Conservation (phyloP, 1,140 invertebrate species). For the Megalopta genalis region DNA sequence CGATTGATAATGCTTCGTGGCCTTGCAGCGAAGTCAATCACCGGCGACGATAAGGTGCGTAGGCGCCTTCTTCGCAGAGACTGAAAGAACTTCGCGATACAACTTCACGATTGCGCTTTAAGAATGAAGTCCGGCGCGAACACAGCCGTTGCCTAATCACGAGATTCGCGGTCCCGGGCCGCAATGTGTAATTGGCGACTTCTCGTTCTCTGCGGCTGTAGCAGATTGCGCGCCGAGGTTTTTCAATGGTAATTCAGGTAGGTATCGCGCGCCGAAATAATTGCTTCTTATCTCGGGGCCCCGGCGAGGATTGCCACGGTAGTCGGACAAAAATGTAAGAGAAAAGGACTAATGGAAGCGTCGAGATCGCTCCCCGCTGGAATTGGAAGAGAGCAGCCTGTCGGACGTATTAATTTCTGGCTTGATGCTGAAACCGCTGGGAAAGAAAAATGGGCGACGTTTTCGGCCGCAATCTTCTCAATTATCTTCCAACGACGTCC, state of each 20-base stretch:
- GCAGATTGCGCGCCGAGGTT: conserved; percentile 21
- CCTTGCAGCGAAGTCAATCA: background rate
- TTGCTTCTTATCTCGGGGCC: conserved; percentile 36
- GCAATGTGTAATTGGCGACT: conserved; percentile 33
- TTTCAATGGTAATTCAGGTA: conserved; percentile 34
- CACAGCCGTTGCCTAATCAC: conserved; percentile 21
- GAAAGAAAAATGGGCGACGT: background rate
- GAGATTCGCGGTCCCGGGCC: conserved; percentile 24
- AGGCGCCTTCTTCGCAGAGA: background rate
- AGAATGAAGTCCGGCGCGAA: conserved; percentile 8
- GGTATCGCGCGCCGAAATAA: conserved; percentile 19
- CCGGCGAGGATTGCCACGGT: conserved; percentile 15
- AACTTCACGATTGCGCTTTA: background rate
- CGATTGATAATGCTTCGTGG: too few species aligned
- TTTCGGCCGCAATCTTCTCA: conserved; percentile 35
- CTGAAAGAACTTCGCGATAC: conserved; percentile 6
- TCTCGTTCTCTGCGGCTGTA: conserved; percentile 13
- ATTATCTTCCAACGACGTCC: conserved; percentile 52
- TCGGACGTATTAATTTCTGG: background rate
- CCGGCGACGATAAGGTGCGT: background rate
- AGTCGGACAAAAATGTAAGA: background rate
- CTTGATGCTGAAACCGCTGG: background rate
- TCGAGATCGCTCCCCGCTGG: background rate
- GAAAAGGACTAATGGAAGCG: background rate
- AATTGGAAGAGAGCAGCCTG: background rate